These are phyloP conservation scores for Trypoxylus dichotomus DNA, from an alignment of 1,140 invertebrate genomes.

Conservation along the genomic window DNA sequence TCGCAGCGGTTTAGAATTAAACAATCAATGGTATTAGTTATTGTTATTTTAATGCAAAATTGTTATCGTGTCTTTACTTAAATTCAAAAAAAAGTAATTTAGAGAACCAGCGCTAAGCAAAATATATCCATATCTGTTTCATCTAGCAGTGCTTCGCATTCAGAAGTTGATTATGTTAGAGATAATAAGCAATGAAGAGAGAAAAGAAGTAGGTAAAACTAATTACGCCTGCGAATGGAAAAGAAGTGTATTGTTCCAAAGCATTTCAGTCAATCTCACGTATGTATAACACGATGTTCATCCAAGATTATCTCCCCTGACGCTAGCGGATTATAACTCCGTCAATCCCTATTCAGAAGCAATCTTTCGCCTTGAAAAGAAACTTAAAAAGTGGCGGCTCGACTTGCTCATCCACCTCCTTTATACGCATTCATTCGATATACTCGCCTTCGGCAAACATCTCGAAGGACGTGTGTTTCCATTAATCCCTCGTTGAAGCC, in stretches of 20 bases:
- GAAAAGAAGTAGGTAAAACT: neutral
- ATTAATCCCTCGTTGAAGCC: neutral
- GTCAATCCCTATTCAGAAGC: neutral
- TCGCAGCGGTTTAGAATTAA: too few relatives aligned
- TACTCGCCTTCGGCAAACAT: neutral
- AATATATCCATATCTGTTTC: too few relatives aligned
- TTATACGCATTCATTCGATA: neutral
- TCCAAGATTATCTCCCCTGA: neutral
- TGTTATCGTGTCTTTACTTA: too few relatives aligned
- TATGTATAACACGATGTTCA: neutral
- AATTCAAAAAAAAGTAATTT: too few relatives aligned
- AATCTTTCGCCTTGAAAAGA: neutral
- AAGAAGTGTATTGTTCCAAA: neutral
- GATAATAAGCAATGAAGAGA: too few relatives aligned
- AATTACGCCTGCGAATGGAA: neutral
- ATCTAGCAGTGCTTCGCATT: too few relatives aligned
- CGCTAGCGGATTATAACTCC: neutral
- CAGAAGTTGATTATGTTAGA: too few relatives aligned
- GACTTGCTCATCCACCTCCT: neutral
- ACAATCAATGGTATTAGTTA: too few relatives aligned
- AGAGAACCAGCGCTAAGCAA: too few relatives aligned
- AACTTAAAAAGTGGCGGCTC: neutral
- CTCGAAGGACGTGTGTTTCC: neutral
- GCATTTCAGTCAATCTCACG: neutral
- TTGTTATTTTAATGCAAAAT: too few relatives aligned